Percentiles rank a stretch among this genome's conserved stretches.
Evolutionary conservation across 2,113 vertebrate species (phyloP).

Genomic region (Chionodraco myersi): DNA sequence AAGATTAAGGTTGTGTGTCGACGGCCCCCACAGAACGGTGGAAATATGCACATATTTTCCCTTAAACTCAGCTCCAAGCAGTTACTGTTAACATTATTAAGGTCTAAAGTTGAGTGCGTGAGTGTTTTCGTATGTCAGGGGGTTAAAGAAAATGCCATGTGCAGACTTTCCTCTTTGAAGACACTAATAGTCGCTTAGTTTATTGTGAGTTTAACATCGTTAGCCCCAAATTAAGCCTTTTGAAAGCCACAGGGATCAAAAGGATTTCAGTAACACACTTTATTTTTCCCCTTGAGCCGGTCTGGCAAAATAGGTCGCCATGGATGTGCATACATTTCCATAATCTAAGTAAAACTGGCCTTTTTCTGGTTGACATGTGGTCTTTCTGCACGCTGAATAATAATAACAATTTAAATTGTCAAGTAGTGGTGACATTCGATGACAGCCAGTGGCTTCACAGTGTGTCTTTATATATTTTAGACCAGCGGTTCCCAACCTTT

Average conservation of each 20-base stretch:
- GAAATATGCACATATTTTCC: slow-evolving; percentile 58
- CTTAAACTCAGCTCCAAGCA: slow-evolving; percentile 38
- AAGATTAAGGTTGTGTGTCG: slow-evolving; percentile 58
- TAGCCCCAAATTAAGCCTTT: slow-evolving; percentile 26
- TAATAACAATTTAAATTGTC: background rate
- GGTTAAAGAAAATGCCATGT: slow-evolving; percentile 57
- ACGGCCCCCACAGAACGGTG: slow-evolving; percentile 43
- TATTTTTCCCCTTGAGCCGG: background rate
- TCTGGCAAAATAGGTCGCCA: background rate
- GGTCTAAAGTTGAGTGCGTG: slow-evolving; percentile 48
- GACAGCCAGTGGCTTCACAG: background rate
- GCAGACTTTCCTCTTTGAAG: slow-evolving; percentile 60
- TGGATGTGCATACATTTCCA: background rate
- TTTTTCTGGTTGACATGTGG: too few relatives aligned
- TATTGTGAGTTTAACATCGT: slow-evolving; percentile 45
- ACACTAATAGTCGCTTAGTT: slow-evolving; percentile 30
- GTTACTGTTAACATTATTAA: slow-evolving; percentile 61
- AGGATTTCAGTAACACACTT: background rate
- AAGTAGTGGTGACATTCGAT: background rate
- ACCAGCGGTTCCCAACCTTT: too few relatives aligned
- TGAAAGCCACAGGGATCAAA: slow-evolving; percentile 47
- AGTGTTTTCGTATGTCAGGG: slow-evolving; percentile 59
- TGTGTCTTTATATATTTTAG: background rate
- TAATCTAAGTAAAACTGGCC: background rate
- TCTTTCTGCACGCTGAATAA: background rate